A percentile compares a stretch with the other conserved stretches of the same genome.
Evolutionary conservation across 2,113 vertebrate species (phyloP).

Genomic region (Lepus europaeus): DNA sequence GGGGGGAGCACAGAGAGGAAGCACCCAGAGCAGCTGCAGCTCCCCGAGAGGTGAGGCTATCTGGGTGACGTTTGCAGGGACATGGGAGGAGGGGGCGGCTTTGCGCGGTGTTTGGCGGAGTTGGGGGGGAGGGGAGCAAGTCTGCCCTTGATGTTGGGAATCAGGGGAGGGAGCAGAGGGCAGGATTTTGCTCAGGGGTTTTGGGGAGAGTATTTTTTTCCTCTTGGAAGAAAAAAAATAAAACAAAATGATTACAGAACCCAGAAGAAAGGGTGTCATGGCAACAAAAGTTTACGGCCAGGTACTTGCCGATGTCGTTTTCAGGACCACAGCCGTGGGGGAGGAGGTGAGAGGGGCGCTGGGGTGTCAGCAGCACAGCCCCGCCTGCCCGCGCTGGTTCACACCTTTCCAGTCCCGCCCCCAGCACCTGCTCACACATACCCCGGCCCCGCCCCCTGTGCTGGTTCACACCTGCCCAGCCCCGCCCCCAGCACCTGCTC

Average conservation of each 20-base stretch:
- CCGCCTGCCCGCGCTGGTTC: background rate
- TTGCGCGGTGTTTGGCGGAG: background rate
- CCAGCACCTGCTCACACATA: no score
- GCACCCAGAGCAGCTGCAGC: background rate
- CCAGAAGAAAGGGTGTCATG: constrained; percentile 75
- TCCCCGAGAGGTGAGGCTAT: background rate
- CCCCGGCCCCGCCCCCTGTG: no score
- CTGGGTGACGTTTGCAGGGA: background rate
- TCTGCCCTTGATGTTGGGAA: background rate
- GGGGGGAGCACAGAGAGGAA: background rate
- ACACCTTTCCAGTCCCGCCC: background rate
- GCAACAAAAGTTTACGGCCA: constrained; percentile 80
- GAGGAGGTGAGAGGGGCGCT: background rate
- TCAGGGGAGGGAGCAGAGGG: background rate
- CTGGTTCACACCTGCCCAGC: no score
- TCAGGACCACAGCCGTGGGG: background rate
- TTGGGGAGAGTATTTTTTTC: background rate
- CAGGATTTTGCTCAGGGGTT: background rate
- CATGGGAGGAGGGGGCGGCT: background rate
- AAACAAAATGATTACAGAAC: constrained; percentile 60
- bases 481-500: no score
- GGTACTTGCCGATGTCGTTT: constrained; percentile 56
- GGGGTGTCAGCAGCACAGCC: fast-evolving
- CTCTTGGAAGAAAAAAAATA: constrained; percentile 25
- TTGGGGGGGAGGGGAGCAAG: fast-evolving